phyloP scores from a whole-genome alignment of 2,797 vertebrate species.

The Phrynocephalus forsythii region DNA sequence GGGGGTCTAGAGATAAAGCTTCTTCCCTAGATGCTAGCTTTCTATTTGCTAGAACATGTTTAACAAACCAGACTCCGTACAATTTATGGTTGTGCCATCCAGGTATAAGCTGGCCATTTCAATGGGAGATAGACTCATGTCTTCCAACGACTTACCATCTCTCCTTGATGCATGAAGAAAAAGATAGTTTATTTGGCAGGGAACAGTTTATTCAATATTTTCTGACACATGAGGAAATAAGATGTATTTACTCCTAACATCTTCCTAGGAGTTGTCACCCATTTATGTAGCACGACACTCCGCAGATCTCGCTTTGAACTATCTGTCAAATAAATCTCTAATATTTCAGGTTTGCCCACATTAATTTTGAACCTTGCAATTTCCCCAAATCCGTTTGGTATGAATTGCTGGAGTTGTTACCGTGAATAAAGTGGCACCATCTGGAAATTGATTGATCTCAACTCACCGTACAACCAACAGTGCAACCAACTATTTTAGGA shows the following conservation, averaged over 20 bases:
- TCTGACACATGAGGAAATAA: neutral
- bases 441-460: slow-evolving; percentile 10
- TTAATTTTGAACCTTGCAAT: slow-evolving; percentile 17
- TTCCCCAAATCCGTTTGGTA: neutral
- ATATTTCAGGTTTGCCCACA: neutral
- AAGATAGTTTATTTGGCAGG: neutral
- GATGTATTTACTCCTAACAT: neutral
- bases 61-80: neutral
- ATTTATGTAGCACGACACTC: neutral
- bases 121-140: neutral
- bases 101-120: neutral
- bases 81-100: neutral
- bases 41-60: neutral
- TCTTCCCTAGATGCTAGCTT: neutral
- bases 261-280: neutral
- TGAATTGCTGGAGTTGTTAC: neutral
- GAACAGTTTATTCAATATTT: neutral
- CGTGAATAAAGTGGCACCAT: neutral
- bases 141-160: too few species aligned
- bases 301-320: neutral
- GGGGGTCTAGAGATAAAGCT: neutral
- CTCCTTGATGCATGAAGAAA: neutral
- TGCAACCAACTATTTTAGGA: slow-evolving; percentile 25
- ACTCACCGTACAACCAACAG: neutral
- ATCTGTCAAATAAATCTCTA: neutral